Base-by-base conservation (phyloP, 2,888 invertebrate genomes). In the Caenorhabditis parvicauda region DNA sequence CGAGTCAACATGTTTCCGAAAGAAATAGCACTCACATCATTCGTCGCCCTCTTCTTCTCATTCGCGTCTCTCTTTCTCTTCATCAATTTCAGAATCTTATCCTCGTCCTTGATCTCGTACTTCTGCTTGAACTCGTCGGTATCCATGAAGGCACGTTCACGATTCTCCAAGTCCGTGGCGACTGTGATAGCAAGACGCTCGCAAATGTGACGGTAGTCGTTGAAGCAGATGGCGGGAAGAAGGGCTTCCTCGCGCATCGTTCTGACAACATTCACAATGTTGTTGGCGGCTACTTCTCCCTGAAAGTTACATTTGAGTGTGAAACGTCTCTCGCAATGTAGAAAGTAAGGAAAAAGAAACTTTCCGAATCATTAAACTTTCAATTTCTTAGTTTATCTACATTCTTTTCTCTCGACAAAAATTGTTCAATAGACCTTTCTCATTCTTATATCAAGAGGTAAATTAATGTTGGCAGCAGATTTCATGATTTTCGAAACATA, bases 201-300 rank as follows among this genome's bases (percentile, higher is more conserved):
- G 41, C 79, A 79, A 2, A 78, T 60, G 24, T 70, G 67, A 45
- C 79, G 75, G 56, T 77, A 72, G 43, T 79, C 79, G 48, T 76
- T 79, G 71, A 79, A 79, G 47, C 79, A 79, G 37, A 79, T 71
- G 1, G 76, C 76, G 17, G 79, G 79, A 9, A 79, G 57, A 60
- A 75, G 76, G 24, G 62, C 64, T 41, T 70, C 69, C 38, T 71
- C 66, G 45, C 67, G 67, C 46, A 79, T 51, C 32, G 76, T 64
- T 25, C 78, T 77, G 25, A 79, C 54, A 37, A 79, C 57, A 5
- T 65, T 64, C 7, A 76, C 70, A 44, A 79, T 72, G 48, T 78
- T 75, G 53, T 75, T 64, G 19, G 64, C 54, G 38, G 78, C 75
- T 5, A 68, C 64, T 35, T 64, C 60, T 28, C 64, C 59, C 64